Percentiles rank a stretch among this genome's conserved stretches.
phyloP scores from a whole-genome alignment of 2,113 vertebrate genomes.

The Ploceus nigricollis region DNA sequence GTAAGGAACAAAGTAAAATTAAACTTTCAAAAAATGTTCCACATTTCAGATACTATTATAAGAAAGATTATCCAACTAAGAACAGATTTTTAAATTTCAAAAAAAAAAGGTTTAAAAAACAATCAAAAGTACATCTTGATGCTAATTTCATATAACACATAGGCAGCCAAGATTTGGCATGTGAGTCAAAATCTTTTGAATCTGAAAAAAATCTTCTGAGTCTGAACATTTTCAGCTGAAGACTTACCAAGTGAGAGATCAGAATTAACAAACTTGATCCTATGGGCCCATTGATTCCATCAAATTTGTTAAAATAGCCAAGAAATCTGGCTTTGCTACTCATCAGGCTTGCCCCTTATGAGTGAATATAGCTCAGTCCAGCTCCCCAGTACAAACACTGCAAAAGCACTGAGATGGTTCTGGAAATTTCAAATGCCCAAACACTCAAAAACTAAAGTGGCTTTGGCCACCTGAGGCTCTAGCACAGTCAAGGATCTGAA shows the following conservation, averaged over 20 bases:
- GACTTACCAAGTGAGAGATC: background rate
- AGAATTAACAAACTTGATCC: background rate
- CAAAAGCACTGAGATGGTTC: background rate
- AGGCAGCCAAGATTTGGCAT: background rate
- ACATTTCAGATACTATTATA: background rate
- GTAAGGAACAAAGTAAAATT: background rate
- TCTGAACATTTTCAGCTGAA: background rate
- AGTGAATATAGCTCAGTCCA: background rate
- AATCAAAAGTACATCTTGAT: background rate
- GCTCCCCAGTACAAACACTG: background rate
- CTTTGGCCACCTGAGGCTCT: background rate
- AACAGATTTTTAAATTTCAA: background rate
- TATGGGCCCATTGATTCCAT: background rate
- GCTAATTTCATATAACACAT: background rate
- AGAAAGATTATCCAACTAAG: background rate
- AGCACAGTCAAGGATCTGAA: background rate
- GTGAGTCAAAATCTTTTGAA: background rate
- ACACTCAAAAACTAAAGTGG: background rate
- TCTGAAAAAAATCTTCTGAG: background rate
- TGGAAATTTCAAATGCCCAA: background rate
- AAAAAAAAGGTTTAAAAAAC: background rate
- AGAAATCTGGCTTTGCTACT: background rate
- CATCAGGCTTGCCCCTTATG: background rate
- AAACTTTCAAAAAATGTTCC: background rate
- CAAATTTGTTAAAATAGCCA: background rate